Evolutionary conservation across 2,888 invertebrate genomes (phyloP).

Genomic region (Caenorhabditis sp.): DNA sequence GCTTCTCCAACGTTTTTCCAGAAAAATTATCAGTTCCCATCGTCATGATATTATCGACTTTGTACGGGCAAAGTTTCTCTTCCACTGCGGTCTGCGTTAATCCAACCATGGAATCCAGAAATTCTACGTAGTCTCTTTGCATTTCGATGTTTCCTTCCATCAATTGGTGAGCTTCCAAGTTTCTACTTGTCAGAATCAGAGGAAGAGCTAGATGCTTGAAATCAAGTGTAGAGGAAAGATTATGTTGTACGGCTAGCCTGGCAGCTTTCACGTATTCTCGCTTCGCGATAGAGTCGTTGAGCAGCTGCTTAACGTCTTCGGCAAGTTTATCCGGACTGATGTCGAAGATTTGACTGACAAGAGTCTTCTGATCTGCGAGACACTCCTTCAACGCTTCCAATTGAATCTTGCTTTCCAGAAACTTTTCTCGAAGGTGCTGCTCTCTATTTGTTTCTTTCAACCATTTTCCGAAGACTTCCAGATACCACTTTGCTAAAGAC

Average conservation of each 20-base stretch:
- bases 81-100: background rate
- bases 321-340: conserved; percentile 26
- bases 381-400: conserved; percentile 15
- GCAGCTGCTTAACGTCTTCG: conserved; percentile 8
- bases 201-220: conserved; percentile 40
- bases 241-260: conserved; percentile 16
- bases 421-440: conserved; percentile 20
- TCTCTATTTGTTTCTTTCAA: background rate
- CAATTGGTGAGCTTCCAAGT: conserved; percentile 13
- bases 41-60: conserved; percentile 7
- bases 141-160: conserved; percentile 8
- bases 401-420: conserved; percentile 21
- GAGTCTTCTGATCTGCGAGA: conserved; percentile 5
- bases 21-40: background rate
- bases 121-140: conserved; percentile 23
- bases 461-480: conserved; percentile 43
- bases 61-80: conserved; percentile 13
- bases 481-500: conserved; percentile 25
- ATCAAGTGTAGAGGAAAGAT: conserved; percentile 1
- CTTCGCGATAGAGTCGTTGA: conserved; percentile 14
- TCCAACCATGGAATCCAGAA: conserved; percentile 39
- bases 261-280: conserved; percentile 47
- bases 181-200: conserved; percentile 21
- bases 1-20: conserved; percentile 24
- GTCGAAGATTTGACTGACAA: conserved; percentile 30